Percentiles rank a stretch among this genome's conserved stretches.
phyloP scores from a whole-genome alignment of 1,140 invertebrate genomes.

The Rhagoletis pomonella region DNA sequence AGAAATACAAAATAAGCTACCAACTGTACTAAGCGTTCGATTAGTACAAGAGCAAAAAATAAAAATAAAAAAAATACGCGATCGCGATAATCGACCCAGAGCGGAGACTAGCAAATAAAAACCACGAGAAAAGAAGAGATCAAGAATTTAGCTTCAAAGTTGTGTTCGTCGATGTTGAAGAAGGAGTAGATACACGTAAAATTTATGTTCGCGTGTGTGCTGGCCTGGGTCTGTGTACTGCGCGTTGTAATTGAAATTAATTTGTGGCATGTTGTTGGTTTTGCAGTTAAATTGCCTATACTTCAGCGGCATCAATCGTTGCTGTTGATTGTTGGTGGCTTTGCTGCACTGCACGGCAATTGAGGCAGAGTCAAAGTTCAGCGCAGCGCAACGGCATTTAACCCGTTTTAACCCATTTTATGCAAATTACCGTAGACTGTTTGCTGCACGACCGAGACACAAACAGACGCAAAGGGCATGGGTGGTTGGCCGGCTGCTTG shows the following conservation, averaged over 20 bases:
- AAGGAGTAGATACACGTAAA: not conserved
- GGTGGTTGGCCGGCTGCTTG: too few species aligned
- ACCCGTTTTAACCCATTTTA: constrained; percentile 51
- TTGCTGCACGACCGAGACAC: constrained; percentile 6
- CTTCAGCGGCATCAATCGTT: not conserved
- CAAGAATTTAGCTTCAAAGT: not conserved
- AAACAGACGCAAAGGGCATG: not conserved
- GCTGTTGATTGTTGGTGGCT: constrained; percentile 33
- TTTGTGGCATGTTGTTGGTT: constrained; percentile 47
- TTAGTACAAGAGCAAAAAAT: not conserved
- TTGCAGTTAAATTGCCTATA: constrained; percentile 15
- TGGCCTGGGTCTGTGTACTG: not conserved
- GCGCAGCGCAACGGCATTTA: constrained; percentile 40
- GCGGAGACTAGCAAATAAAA: too few species aligned
- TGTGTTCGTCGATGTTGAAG: not conserved
- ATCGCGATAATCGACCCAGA: not conserved
- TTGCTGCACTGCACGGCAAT: constrained; percentile 2
- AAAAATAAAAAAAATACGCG: not conserved
- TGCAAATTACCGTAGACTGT: constrained; percentile 37
- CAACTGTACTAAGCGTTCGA: not conserved
- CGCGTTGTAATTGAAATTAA: constrained; percentile 49
- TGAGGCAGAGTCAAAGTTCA: constrained; percentile 50
- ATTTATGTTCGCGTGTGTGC: not conserved
- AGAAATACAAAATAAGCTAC: not conserved
- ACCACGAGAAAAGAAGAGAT: not conserved